Percentiles rank a stretch among this genome's conserved stretches.
Conservation (phyloP, 2,113 vertebrate species). For the Egretta garzetta region DNA sequence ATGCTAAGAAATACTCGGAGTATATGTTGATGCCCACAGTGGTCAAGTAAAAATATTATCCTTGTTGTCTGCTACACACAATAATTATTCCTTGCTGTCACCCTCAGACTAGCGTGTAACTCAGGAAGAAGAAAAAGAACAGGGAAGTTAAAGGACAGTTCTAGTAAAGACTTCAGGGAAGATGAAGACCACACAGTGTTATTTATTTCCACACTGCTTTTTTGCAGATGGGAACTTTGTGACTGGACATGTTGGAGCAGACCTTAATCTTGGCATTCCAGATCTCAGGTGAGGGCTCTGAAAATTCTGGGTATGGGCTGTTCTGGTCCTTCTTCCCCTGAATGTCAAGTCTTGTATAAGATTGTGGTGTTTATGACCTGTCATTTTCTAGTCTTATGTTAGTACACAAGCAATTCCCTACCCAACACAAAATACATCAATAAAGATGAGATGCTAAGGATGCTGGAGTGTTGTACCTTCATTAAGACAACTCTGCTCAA, state of each 20-base stretch:
- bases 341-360: background rate
- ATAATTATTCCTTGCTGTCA: background rate
- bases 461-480: background rate
- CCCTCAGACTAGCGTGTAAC: background rate
- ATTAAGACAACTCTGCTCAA: background rate
- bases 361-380: background rate
- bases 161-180: background rate
- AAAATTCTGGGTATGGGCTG: background rate
- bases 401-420: background rate
- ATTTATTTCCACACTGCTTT: background rate
- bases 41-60: background rate
- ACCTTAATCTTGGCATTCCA: background rate
- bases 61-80: background rate
- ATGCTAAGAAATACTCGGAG: background rate
- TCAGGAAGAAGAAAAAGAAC: background rate
- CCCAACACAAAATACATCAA: background rate
- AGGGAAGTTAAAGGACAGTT: background rate
- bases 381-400: background rate
- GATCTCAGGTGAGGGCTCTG: background rate
- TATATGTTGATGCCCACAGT: background rate
- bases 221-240: background rate
- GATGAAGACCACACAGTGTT: fast-evolving
- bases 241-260: background rate
- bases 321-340: background rate
- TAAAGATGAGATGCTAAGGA: background rate